Evolutionary conservation across 2,888 invertebrate species (phyloP), one percentile per base, ranked within the genome.

Genomic region (Agrypnus murinus): DNA sequence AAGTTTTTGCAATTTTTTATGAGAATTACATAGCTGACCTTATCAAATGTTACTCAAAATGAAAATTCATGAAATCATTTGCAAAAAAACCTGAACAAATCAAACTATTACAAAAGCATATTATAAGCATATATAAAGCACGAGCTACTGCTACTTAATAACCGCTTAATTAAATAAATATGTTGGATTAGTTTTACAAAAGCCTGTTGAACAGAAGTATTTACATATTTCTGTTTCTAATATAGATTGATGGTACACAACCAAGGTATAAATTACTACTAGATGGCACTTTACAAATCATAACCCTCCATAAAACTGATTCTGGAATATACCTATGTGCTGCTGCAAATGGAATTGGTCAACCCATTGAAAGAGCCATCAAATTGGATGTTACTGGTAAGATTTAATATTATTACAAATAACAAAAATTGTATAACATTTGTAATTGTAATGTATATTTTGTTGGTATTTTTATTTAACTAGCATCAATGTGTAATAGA

Each of bases 311-410:
- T 81, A 91, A 90, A 75, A 91, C 91, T 64, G 97, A 98, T 84
- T 90, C 92, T 19, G 97, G 97, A 38, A 90, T 91, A 9, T 98
- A 97, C 84, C 89, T 93, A 65, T 97, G 97, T 81, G 89, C 92
- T 7, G 97, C 95, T 0, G 91, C 92, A 81, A 97, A 97, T 84
- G 90, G 90, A 1, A 85, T 93, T 25, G 94, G 93, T 14, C 85
- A 88, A 57, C 91, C 94, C 10, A 88, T 90, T 34, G 89, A 91
- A 78, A 89, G 88, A 76, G 91, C 94, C 84, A 89, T 95, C 66
- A 88, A 87, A 67, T 87, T 96, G 8, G 88, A 90, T 72, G 92
- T 96, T 58, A 89, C 89, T 83, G 95, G 96, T 96, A 55, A 31
- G n/a, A 36, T 3, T n/a, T 40, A 40, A 10, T 3, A 12, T 40